A percentile compares a stretch with the other conserved stretches of the same genome.
phyloP scores from a whole-genome alignment of 1,140 invertebrate genomes.

The Drosophila lacteicornis region DNA sequence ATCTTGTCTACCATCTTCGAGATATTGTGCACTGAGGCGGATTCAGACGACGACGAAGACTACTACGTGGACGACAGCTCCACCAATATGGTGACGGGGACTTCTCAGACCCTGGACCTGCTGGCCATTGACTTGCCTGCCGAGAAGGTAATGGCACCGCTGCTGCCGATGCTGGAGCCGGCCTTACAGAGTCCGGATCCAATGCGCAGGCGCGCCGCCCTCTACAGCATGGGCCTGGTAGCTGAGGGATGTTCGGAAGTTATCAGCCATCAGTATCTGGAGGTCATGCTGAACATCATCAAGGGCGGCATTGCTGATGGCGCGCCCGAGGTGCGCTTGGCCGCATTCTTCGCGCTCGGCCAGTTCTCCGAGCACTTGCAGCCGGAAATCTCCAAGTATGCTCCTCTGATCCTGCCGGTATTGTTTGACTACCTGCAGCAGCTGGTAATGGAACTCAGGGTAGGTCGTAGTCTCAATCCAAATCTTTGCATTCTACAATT shows the following conservation, averaged over 20 bases:
- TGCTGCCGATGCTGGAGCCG: conserved; percentile 88
- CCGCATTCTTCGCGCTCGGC: conserved; percentile 92
- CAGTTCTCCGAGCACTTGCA: conserved; percentile 94
- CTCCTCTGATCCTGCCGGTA: conserved; percentile 90
- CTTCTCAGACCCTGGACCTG: conserved; percentile 91
- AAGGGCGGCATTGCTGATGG: conserved; percentile 89
- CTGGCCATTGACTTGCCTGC: conserved; percentile 91
- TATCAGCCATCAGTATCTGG: conserved; percentile 90
- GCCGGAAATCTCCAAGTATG: conserved; percentile 90
- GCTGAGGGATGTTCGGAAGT: conserved; percentile 93
- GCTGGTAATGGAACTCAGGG: conserved; percentile 86
- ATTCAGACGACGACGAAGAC: conserved; percentile 25
- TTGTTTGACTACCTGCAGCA: conserved; percentile 90
- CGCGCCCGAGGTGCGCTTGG: conserved; percentile 87
- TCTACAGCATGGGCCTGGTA: conserved; percentile 90
- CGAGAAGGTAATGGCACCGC: conserved; percentile 90
- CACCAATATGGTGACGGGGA: conserved; percentile 87
- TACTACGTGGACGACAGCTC: conserved; percentile 37
- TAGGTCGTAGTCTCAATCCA: conserved; percentile 17
- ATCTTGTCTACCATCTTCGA: conserved; percentile 89
- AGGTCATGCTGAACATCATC: conserved; percentile 89
- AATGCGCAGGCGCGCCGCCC: conserved; percentile 89
- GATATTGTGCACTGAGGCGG: conserved; percentile 87
- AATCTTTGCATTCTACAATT: conserved; percentile 33
- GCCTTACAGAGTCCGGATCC: conserved; percentile 87